Evolutionary conservation across 2,888 invertebrate genomes (phyloP), one percentile per base, ranked within the genome.

Genomic region (Caenorhabditis auriculariae): DNA sequence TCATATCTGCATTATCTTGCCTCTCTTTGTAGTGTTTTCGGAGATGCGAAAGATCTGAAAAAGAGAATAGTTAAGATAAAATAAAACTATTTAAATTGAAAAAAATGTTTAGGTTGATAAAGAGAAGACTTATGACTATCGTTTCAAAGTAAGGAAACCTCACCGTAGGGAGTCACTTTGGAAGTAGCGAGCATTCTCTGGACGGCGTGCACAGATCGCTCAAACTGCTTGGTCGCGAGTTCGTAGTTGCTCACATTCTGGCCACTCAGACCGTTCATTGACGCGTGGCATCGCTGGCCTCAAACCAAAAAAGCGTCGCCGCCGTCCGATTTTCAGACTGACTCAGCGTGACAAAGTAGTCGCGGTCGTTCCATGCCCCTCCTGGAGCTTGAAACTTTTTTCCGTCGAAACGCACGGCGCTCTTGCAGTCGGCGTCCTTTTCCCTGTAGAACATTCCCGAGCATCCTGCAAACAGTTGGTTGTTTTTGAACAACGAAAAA

Each of bases 141-240:
- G 43, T 37, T 4, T n/a, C 24, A 26, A 39, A 45, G 29, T 37
- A n/a, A 35, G 32, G 6, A 39, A 17, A 4, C 54, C 39, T 45
- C 15, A 45, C 12, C 12, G 12, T 19, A 27, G n/a, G 4, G 15
- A 27, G 12, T 9, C 3, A 4, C 5, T 28, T 26, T 4, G 15
- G 51, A 55, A 1, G 63, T 60, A 26, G 59, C 54, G 51, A 77
- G 51, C 74, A 77, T 72, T 26, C 69, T 60, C 49, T 77, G 72
- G n/a, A 77, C 77, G 1, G 69, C 64, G 44, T 69, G 72, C 32
- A 77, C 77, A 27, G 68, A 71, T 28, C 66, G 67, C 54, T 77
- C 77, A 38, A 77, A 77, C 32, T 72, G 71, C 50, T 76, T 77
- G 17, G 75, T 63, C 28, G 77, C 77, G 17, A 65, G 69, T 23